Evolutionary conservation across 35 echinoderm and acorn worm species (phyloP), one percentile per base, ranked within the genome.

Genomic region (Lytechinus pictus): DNA sequence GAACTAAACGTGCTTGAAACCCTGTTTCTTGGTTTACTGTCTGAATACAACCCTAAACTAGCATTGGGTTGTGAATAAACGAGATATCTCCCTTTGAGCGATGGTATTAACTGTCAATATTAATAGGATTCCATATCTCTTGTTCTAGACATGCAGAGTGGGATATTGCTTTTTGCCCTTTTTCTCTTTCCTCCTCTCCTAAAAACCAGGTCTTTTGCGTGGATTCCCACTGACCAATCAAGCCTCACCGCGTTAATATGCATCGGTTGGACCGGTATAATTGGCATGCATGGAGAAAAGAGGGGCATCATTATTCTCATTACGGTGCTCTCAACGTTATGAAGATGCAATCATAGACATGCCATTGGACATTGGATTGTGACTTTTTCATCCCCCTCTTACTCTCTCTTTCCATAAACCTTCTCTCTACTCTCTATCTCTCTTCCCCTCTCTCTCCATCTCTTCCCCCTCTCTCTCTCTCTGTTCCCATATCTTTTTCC

Each of bases 131-230:
- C 92, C 92, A 3, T 54, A 10, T 93, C 53, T 93, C 92, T 93
- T 57, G 27, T 28, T 93, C 55, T 57, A 53, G 10, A 27, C 92
- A 57, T 27, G 53, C 54, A 27, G 52, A n/a, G 92, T 7, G 53
- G 92, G 55, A 93, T 55, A 93, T 93, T 93, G 92, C 92, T 93
- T 93, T 93, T 55, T 93, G 54, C 54, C 54, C 53, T 93, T 51
- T 92, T 54, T 57, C 91, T 56, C 92, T 57, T 57, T 14, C 14
- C 92, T 27, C 55, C 92, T 54, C 28, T 10, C 11, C 9, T 24
- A 27, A 44, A 90, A 52, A 44, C n/a, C 27, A 7, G 52, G 33
- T 33, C 52, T 90, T 10, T 90, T 54, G 28, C 28, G 9, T 29
- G n/a, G 52, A 90, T 90, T 90, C 10, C 52, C 88, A 52, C 88